These are phyloP conservation scores for Platycnemis pennipes DNA, from an alignment of 2,888 invertebrate genomes.

Conservation along the genomic window DNA sequence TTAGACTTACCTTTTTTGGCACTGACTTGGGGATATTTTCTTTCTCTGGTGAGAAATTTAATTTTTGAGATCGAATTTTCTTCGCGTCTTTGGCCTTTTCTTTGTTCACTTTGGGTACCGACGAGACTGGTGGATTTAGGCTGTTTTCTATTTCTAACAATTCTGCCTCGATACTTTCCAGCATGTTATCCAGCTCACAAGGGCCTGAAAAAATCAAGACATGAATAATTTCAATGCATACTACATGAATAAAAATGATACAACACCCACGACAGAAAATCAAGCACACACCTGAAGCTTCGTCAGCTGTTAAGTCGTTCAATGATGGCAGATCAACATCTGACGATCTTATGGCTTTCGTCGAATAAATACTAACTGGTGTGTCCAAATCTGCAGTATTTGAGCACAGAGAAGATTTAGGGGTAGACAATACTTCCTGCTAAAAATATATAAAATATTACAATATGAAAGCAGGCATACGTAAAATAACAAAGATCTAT, in stretches of 20 bases:
- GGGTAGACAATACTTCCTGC: not conserved
- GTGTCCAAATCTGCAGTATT: conserved; percentile 6
- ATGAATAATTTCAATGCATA: not conserved
- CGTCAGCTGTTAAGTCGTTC: not conserved
- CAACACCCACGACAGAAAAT: not conserved
- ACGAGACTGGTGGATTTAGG: not conserved
- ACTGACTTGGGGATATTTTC: not conserved
- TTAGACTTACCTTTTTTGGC: not conserved
- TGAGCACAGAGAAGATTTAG: not conserved
- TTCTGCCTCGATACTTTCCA: conserved; percentile 50
- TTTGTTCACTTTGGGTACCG: not conserved
- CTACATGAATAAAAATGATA: not conserved
- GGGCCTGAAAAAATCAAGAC: not conserved
- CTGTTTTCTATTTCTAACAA: conserved; percentile 32
- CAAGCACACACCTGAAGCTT: not conserved
- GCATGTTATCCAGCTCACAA: conserved; percentile 26
- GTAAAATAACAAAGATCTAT: too few relatives aligned
- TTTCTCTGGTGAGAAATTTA: conserved; percentile 7
- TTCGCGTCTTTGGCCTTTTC: conserved; percentile 13
- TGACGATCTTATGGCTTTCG: conserved; percentile 44
- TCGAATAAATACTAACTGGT: conserved; percentile 18
- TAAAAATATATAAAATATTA: not conserved
- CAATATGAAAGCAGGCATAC: too few relatives aligned
- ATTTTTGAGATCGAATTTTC: conserved; percentile 1
- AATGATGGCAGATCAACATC: conserved; percentile 38